A percentile compares a stretch with the other conserved stretches of the same genome.
These are phyloP conservation scores for Hypanus sabinus DNA, from an alignment of 2,113 vertebrate species.

Conservation along the genomic window DNA sequence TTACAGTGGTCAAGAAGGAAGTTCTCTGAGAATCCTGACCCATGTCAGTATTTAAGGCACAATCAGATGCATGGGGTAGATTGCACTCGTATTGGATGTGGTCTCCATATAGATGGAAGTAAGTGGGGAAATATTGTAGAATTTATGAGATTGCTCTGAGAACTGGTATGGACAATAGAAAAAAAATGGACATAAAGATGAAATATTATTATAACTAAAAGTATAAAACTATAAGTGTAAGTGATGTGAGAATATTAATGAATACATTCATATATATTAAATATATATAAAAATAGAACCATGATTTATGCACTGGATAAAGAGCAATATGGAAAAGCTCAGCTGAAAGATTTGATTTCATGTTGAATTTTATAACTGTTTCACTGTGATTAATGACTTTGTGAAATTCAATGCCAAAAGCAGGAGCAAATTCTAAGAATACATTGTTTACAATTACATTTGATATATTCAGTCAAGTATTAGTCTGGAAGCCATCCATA, in stretches of 20 bases:
- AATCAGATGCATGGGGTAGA: background rate
- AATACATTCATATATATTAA: no score
- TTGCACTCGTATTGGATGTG: no score
- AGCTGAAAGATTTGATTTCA: background rate
- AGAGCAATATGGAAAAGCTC: background rate
- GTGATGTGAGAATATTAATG: no score
- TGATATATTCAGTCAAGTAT: background rate
- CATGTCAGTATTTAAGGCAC: background rate
- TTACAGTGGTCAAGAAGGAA: background rate
- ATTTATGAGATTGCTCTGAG: no score
- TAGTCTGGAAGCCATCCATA: background rate
- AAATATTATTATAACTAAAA: no score
- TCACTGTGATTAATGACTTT: background rate
- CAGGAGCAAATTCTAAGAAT: background rate
- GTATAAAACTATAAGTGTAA: no score
- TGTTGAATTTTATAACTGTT: background rate
- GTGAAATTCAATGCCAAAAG: background rate
- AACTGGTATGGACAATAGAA: no score
- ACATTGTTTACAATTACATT: background rate
- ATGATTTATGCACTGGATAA: background rate
- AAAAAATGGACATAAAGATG: no score
- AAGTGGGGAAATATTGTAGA: no score
- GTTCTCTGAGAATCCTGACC: background rate
- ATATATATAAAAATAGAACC: background rate
- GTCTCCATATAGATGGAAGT: no score